Evolutionary conservation across 2,797 vertebrate species (phyloP).

Genomic region (Anisognathus igniventris): DNA sequence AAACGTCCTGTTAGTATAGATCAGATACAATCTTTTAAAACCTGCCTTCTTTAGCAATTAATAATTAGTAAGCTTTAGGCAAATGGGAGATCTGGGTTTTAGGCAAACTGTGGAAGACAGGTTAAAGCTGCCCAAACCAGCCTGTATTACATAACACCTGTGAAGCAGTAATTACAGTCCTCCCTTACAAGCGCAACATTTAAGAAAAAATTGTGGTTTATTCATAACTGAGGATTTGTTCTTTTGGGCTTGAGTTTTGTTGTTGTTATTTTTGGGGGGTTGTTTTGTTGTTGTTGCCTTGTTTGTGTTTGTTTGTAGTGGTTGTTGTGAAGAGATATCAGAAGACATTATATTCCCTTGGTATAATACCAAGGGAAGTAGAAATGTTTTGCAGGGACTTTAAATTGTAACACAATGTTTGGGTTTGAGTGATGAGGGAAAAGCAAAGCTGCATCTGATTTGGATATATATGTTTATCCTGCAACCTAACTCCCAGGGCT

Average conservation of each 20-base stretch:
- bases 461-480: neutral
- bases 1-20: neutral
- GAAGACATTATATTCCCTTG: neutral
- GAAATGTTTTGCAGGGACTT: neutral
- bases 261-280: neutral
- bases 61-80: neutral
- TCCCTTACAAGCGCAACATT: neutral
- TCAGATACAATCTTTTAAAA: neutral
- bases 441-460: neutral
- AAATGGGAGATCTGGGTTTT: neutral
- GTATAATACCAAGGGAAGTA: neutral
- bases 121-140: neutral
- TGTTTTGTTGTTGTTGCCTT: neutral
- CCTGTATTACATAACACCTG: neutral
- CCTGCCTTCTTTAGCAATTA: neutral
- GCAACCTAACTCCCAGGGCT: neutral
- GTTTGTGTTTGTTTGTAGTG: neutral
- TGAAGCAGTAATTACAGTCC: neutral
- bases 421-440: neutral
- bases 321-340: neutral
- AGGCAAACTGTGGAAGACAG: neutral
- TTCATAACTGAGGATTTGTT: neutral
- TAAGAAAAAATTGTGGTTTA: neutral
- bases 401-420: neutral
- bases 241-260: neutral